Percentiles rank a stretch among this genome's conserved stretches.
phyloP scores from a whole-genome alignment of 2,113 vertebrate genomes.

The Phalacrocorax aristotelis region DNA sequence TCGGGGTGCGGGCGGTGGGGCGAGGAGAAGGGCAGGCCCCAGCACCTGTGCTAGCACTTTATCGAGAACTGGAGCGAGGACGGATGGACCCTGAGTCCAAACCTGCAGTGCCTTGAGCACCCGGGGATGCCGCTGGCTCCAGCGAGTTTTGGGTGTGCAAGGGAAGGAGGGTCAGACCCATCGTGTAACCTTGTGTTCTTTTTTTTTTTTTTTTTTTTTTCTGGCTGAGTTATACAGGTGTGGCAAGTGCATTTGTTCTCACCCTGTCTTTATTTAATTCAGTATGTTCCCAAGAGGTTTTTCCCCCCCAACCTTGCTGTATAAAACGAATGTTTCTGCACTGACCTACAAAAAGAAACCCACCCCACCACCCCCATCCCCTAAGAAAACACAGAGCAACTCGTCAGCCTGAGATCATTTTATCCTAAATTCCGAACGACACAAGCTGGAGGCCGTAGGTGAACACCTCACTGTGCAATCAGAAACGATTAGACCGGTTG shows the following conservation, averaged over 20 bases:
- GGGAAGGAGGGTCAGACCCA: neutral
- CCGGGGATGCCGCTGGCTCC: neutral
- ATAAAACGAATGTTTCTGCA: constrained; percentile 67
- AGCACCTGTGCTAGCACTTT: constrained; percentile 85
- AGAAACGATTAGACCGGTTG: neutral
- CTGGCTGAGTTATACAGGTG: neutral
- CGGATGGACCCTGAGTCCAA: constrained; percentile 49
- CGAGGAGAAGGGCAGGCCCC: constrained; percentile 7
- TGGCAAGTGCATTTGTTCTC: constrained; percentile 43
- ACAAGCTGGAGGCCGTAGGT: neutral
- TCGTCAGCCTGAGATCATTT: constrained; percentile 30
- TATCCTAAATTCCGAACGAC: neutral
- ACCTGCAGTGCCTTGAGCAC: constrained; percentile 55
- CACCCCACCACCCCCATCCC: neutral
- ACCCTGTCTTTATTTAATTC: constrained; percentile 53
- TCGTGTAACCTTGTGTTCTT: neutral
- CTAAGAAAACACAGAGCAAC: neutral
- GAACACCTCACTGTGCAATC: neutral
- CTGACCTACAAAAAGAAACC: constrained; percentile 53
- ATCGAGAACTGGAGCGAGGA: constrained; percentile 76
- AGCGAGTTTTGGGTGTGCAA: constrained; percentile 4
- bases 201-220: neutral
- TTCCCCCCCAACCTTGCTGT: constrained; percentile 37
- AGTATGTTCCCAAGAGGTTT: constrained; percentile 1
- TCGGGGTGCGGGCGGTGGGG: neutral